Percentiles rank a stretch among this genome's conserved stretches.
Conservation (phyloP, 2,797 vertebrate species). For the Hozukius guyotensis region DNA sequence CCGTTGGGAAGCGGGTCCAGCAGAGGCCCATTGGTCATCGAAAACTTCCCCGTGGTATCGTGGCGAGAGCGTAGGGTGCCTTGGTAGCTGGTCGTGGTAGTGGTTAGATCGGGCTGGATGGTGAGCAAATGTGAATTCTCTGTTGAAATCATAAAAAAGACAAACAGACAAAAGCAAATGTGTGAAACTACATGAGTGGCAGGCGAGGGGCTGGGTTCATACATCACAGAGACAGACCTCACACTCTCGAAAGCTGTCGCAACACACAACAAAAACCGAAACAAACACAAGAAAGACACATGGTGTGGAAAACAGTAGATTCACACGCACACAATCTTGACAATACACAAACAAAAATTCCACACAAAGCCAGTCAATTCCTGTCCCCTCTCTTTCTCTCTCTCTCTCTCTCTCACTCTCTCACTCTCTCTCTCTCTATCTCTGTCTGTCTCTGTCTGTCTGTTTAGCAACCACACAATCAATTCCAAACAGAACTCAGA, state of each 20-base stretch:
- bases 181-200: constrained; percentile 66
- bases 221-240: constrained; percentile 70
- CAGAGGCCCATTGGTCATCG: constrained; percentile 93
- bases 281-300: constrained; percentile 73
- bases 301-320: constrained; percentile 61
- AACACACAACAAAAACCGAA: constrained; percentile 58
- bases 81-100: constrained; percentile 96
- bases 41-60: constrained; percentile 90
- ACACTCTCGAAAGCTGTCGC: constrained; percentile 70
- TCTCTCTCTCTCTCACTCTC: constrained; percentile 25
- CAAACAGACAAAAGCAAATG: constrained; percentile 60
- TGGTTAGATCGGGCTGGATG: constrained; percentile 98
- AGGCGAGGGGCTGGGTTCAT: constrained; percentile 31
- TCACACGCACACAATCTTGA: constrained; percentile 41
- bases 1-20: constrained; percentile 92
- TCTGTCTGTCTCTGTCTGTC: constrained; percentile 65
- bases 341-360: constrained; percentile 72
- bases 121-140: constrained; percentile 98
- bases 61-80: constrained; percentile 94
- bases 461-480: constrained; percentile 79
- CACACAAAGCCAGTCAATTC: constrained; percentile 71
- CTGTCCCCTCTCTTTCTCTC: constrained; percentile 24
- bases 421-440: constrained; percentile 10
- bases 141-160: constrained; percentile 64
- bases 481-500: constrained; percentile 78